Base-by-base conservation (phyloP, 2,888 invertebrate species). In the Nowickia ferox region DNA sequence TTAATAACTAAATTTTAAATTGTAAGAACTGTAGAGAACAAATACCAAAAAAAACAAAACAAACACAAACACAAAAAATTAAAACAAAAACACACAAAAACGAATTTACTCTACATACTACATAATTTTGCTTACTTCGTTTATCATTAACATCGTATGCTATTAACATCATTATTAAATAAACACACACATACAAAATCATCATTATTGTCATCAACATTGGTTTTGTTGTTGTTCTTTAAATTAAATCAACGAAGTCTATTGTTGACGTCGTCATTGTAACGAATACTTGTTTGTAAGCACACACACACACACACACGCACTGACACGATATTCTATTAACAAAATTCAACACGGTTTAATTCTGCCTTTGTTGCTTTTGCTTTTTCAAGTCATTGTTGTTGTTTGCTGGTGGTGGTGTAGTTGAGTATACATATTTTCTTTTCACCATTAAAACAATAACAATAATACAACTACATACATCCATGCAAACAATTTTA, bases 261-360 rank as follows among this genome's bases (percentile, higher is more conserved):
- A 38, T 75, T 74, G 15, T 75, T 46, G 61, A 53, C 55, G 51
- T 42, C 65, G 42, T 44, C 40, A 38, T 10, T 69, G 19, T 53
- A 78, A 51, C 69, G 53, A 71, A 61, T 78, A 44, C 9, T 77
- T 78, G 59, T 66, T 76, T 53, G 1, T 44, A 30, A 22, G n/a
- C 19, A 6, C 15, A 66, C 8, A 42, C 19, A 22, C 19, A 61
- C 17, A 17, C 22, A 51, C 46, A 51, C 40, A 13, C 53, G 9
- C 22, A 57, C 30, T 46, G 9, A 66, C 2, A 42, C 17, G 11
- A 1, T 38, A 5, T 9, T 42, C 5, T n/a, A n/a, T n/a, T n/a
- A 30, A 30, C 42, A 48, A 68, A 77, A 77, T 68, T 48, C 57
- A 68, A 77, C 77, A 68, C 15, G n/a, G 19, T 66, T 66, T 76